Base-by-base conservation (phyloP, 2,888 invertebrate genomes). In the Ochropacha duplaris region DNA sequence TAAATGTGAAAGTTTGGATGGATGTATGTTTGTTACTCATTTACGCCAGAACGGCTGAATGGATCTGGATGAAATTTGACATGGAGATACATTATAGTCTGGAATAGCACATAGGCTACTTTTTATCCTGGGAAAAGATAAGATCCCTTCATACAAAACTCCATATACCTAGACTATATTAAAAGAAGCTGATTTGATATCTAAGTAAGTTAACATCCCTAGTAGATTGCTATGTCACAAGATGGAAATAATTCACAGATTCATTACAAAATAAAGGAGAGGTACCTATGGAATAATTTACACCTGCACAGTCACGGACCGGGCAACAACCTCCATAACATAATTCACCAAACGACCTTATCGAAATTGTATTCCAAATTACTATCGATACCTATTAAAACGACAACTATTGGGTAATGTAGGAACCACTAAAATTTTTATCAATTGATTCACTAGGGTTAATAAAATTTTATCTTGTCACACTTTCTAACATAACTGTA, bases 391-490 rank as follows among this genome's bases (percentile, higher is more conserved):
- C 66, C 66, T 51, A 28, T 28, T 51, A 51, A 28, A 51, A 51
- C 28, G 50, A 51, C 28, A 50, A 26, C 50, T 4, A 16, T 51
- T 51, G 50, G 28, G 28, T 26, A 26, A 51, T 19, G 9, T 19
- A n/a, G 39, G 44, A 19, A 44, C 19, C 19, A 44, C 44, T 44
- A 44, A 67, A 64, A 57, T 61, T 64, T 64, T 74, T 77, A 79
- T 80, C 78, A 68, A 62, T 68, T 73, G 73, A 78, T 75, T 69
- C 69, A 75, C 62, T 63, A 64, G 69, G 57, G 61, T 66, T 76
- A 79, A 79, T 84, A 83, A 81, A 81, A 79, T 79, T 83, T 81
- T 79, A 83, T 73, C 31, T 55, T 71, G 76, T 70, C 68, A 76
- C 76, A 76, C 79, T 79, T 83, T 80, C 76, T 74, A 74, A 72